Base-by-base conservation (phyloP, 2,888 invertebrate genomes). In the Ectemnius lituratus region DNA sequence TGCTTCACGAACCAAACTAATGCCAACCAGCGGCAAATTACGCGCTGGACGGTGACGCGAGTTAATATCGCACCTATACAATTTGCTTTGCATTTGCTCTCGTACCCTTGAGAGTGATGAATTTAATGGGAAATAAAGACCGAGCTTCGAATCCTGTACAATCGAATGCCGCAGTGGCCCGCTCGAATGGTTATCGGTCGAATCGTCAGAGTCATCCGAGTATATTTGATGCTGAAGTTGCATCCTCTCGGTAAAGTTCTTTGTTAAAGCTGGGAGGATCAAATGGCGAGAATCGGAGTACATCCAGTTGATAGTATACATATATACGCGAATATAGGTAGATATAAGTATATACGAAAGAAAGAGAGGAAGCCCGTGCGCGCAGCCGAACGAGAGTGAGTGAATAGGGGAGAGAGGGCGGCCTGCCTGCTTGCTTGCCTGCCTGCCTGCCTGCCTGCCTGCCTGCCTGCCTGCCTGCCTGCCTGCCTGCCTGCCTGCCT, bases 21-120 rank as follows among this genome's bases (percentile, higher is more conserved):
- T 84, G 81, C 84, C 81, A 79, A 70, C 80, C 84, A 80, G 73
- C 76, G 83, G 78, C 84, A 84, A 85, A 86, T 87, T 86, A 84
- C 81, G 65, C 76, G 83, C 84, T 82, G 76, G 75, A 82, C 70
- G 76, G 71, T 63, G 67, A 73, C 65, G 27, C 70, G 49, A 23
- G 62, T 27, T 37, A 58, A 23, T 58, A n/a, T 14, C 52, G 52
- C 46, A 46, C 8, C 45, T 18, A 52, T 52, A 63, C 47, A 52
- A 52, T 45, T 65, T 16, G 52, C 56, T 56, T 57, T 11, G n/a
- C 1, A 1, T 14, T n/a, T 3, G 23, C 37, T n/a, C n/a, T 13
- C 5, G 8, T 11, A 14, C 0, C 28, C 45, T 13, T 47, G n/a
- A 14, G 4, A 52, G 16, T 52, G 52, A 11, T 52, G 8, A 0